Conservation (phyloP, 2,888 invertebrate genomes). For the Eucera pruinosa region DNA sequence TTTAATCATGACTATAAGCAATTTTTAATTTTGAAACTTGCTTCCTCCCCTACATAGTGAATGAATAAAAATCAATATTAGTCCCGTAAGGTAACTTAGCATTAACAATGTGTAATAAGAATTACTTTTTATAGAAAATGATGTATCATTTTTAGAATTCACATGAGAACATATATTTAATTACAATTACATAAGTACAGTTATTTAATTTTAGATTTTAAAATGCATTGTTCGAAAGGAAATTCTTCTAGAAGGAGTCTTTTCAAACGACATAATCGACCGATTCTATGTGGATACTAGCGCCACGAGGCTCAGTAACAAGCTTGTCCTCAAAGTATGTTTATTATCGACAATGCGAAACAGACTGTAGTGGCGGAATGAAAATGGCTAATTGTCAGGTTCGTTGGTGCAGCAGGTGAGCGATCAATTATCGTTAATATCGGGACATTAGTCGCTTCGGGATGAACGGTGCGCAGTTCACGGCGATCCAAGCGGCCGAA, state of each 20-base stretch:
- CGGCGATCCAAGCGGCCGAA: constrained; percentile 22
- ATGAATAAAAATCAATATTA: too few relatives aligned
- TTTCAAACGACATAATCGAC: constrained; percentile 42
- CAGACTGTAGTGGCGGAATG: constrained; percentile 71
- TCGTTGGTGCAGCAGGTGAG: constrained; percentile 82
- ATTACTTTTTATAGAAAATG: background rate
- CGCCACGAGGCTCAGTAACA: constrained; percentile 56
- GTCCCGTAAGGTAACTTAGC: too few relatives aligned
- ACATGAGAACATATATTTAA: background rate
- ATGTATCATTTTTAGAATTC: background rate
- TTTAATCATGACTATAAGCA: background rate
- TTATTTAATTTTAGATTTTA: too few relatives aligned
- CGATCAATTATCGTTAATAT: constrained; percentile 65
- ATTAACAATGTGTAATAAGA: background rate
- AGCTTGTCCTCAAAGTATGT: constrained; percentile 66
- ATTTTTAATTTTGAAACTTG: too few relatives aligned
- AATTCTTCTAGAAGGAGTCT: background rate
- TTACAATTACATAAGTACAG: too few relatives aligned
- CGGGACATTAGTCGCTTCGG: constrained; percentile 51
- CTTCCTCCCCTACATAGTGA: too few relatives aligned
- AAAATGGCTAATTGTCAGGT: constrained; percentile 83
- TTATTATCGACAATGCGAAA: constrained; percentile 75
- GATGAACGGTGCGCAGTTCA: constrained; percentile 47
- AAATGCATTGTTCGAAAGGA: background rate
- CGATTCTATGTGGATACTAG: constrained; percentile 39